Evolutionary conservation across 2,113 vertebrate genomes (phyloP), one percentile per base, ranked within the genome.

Genomic region (Girardinichthys multiradiatus): DNA sequence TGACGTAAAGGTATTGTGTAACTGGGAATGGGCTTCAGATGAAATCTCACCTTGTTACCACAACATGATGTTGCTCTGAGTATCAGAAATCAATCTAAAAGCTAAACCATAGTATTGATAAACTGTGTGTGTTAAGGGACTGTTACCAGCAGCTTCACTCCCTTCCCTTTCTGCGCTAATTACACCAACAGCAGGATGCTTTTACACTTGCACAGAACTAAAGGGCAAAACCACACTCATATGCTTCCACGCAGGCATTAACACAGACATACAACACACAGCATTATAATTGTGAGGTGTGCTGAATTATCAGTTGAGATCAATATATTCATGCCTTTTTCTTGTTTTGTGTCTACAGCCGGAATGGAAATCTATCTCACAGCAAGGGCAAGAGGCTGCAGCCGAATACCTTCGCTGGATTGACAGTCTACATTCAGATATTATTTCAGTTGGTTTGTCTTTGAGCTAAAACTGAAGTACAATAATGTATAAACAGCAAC

Each of bases 311-410:
- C 82, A 80, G 81, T 29, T 72, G 30, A 3, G 33, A 90, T 90
- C 90, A 88, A 87, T 89, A 88, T 78, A 83, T 86, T 83, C 72
- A 88, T 87, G 80, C 81, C 76, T 87, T 82, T 51, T 84, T 94
- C 92, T 93, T 54, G n/a, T 82, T 76, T 79, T 57, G 79, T 28
- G 69, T 85, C 81, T 35, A 28, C 39, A 9, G 64, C 71, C 64
- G 17, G 72, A 83, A 78, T 77, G 81, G 70, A 87, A 88, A 90
- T 87, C 75, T 84, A 89, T 89, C 68, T 83, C 74, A 45, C 13
- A 57, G 77, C 72, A 77, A 72, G 70, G 64, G 82, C 26, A 30
- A 67, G 70, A 85, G 66, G 70, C 83, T 61, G 77, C 64, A 78
- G 70, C 68, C 64, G 54, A 70, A 79, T 60, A 68, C 71, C 57